These are phyloP conservation scores for Sebastolobus altivelis DNA, from an alignment of 2,797 vertebrate species.

Conservation along the genomic window DNA sequence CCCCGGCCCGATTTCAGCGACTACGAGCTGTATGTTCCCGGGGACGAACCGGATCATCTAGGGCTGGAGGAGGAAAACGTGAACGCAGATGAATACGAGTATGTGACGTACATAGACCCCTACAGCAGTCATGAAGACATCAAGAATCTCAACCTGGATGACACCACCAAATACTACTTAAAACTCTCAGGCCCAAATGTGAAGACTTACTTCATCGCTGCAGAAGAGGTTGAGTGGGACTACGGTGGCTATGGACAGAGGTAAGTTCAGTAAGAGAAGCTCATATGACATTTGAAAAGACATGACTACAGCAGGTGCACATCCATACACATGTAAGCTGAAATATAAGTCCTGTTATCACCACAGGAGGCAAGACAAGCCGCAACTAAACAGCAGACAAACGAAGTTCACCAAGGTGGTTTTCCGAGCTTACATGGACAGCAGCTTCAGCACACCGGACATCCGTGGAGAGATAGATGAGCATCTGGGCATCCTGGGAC, in stretches of 20 bases:
- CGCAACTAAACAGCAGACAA: conserved; percentile 51
- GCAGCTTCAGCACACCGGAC: conserved; percentile 86
- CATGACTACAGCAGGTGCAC: not conserved
- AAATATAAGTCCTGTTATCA: not conserved
- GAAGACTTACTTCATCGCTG: conserved; percentile 92
- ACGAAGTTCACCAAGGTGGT: conserved; percentile 90
- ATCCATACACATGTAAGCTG: not conserved
- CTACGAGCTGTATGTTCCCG: conserved; percentile 84
- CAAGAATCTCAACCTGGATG: conserved; percentile 82
- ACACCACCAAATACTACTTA: conserved; percentile 85
- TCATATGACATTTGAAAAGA: not conserved
- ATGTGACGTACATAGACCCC: conserved; percentile 89
- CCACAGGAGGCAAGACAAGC: conserved; percentile 80
- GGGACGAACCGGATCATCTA: conserved; percentile 59
- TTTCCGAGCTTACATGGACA: conserved; percentile 92
- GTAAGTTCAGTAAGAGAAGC: conserved; percentile 60
- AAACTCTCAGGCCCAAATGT: conserved; percentile 81
- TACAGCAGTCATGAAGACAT: conserved; percentile 83
- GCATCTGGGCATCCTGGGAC: conserved; percentile 95
- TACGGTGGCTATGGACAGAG: conserved; percentile 87
- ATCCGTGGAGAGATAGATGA: conserved; percentile 89
- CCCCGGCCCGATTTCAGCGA: conserved; percentile 89
- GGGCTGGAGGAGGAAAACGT: not conserved
- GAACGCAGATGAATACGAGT: conserved; percentile 81
- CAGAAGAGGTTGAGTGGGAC: conserved; percentile 93